Evolutionary conservation across 2,797 vertebrate species (phyloP), one percentile per base, ranked within the genome.

Genomic region (Cynodonichthys magdalenae): DNA sequence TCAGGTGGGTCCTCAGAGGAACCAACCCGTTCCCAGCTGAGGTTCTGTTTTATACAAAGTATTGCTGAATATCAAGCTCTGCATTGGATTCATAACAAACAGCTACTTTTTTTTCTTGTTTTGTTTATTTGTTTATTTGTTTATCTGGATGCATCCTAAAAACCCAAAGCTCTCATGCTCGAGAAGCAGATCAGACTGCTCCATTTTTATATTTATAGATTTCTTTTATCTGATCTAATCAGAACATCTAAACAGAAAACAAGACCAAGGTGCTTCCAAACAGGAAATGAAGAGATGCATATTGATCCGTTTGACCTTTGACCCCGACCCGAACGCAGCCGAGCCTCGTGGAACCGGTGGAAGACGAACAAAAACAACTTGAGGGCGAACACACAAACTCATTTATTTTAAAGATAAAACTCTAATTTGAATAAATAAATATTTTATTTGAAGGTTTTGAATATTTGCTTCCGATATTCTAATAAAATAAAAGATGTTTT

Each of bases 381-480:
- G 17, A 59, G 79, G 81, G 80, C 70, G 63, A 81, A 86, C 73
- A 83, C 69, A 88, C 72, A 77, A 50, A 57, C 64, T 59, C 50
- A 53, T 70, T 76, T 77, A 66, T 52, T 77, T 81, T 61, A 83
- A 87, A 86, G 68, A 90, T 85, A 86, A 85, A 39, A 83, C 76
- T 49, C 64, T 87, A 75, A 52, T 78, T 55, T 46, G 74, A 80
- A 88, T 83, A 89, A 91, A 93, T 89, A 91, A 89, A 88, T 90
- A 89, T 86, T 77, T 47, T 79, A 80, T 88, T 72, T 90, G 57
- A 81, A 91, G 55, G 65, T 85, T 75, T 74, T 53, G 39, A 82
- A 82, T 92, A 92, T 87, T 90, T 82, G 83, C 83, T 82, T 88
- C 86, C 90, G 89, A 92, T 90, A 82, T 82, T 90, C 80, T 77